Percentiles rank a stretch among this genome's conserved stretches.
These are phyloP conservation scores for Drosophila paramelanica DNA, from an alignment of 2,888 invertebrate species.

Conservation along the genomic window DNA sequence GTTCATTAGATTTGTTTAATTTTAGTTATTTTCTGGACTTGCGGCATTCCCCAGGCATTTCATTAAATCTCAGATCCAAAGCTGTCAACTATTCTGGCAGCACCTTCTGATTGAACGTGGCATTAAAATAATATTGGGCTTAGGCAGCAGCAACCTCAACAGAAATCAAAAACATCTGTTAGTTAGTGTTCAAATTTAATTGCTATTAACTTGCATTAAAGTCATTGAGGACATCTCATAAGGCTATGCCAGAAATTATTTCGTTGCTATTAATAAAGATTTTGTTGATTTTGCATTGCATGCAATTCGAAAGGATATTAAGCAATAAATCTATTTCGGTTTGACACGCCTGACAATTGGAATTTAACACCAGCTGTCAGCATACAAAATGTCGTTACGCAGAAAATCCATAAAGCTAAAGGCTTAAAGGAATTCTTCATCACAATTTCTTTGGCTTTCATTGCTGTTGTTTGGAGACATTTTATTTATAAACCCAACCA, in stretches of 20 bases:
- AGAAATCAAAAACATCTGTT: constrained; percentile 12
- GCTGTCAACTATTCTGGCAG: constrained; percentile 29
- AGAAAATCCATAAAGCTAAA: neutral
- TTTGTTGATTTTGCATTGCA: constrained; percentile 2
- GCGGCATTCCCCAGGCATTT: constrained; percentile 32
- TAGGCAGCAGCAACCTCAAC: neutral
- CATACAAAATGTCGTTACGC: neutral
- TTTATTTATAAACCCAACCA: too few relatives aligned
- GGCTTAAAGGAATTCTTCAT: too few relatives aligned
- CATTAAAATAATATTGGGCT: constrained; percentile 31
- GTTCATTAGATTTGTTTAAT: constrained; percentile 80
- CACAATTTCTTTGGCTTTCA: too few relatives aligned
- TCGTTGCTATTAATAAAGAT: constrained; percentile 6
- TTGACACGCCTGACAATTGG: constrained; percentile 10
- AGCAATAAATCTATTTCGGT: constrained; percentile 10
- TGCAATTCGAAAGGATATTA: neutral
- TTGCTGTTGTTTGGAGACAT: too few relatives aligned
- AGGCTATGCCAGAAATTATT: neutral
- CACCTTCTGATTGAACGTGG: constrained; percentile 24
- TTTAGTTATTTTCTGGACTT: constrained; percentile 68
- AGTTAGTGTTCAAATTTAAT: constrained; percentile 28
- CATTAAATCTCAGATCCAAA: constrained; percentile 59
- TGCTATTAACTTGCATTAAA: constrained; percentile 18
- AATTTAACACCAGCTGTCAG: constrained; percentile 17
- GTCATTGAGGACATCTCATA: neutral